Evolutionary conservation across 2,113 vertebrate species (phyloP).

Genomic region (Xiphophorus couchianus): DNA sequence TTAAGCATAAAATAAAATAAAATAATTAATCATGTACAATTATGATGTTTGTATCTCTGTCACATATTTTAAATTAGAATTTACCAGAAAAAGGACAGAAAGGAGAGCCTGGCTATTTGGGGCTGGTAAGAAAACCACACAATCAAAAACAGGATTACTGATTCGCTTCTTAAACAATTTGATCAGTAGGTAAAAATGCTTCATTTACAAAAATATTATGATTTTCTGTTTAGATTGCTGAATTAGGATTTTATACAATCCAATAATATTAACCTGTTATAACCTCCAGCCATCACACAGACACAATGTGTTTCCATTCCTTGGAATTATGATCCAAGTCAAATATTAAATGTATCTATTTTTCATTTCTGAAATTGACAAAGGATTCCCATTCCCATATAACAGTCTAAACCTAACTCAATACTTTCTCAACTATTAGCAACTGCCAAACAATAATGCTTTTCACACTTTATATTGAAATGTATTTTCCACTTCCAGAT

Average conservation of each 20-base stretch:
- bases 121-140: constrained; percentile 81
- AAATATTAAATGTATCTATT: background rate
- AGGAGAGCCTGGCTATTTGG: constrained; percentile 89
- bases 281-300: no score
- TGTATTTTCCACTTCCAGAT: background rate
- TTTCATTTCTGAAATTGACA: background rate
- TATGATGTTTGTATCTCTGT: background rate
- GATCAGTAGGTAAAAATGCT: no score
- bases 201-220: no score
- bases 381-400: background rate
- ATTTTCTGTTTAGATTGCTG: no score
- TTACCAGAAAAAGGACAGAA: constrained; percentile 94
- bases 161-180: no score
- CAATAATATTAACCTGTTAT: no score
- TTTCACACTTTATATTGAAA: background rate
- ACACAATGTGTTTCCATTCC: no score
- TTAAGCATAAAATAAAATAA: background rate
- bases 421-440: background rate
- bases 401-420: background rate
- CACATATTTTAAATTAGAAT: constrained; percentile 33
- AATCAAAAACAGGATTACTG: background rate
- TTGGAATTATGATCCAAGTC: background rate
- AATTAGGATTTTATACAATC: no score
- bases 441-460: background rate
- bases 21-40: background rate